Evolutionary conservation across 1,140 invertebrate species (phyloP).

Genomic region (Nasonia vitripennis): DNA sequence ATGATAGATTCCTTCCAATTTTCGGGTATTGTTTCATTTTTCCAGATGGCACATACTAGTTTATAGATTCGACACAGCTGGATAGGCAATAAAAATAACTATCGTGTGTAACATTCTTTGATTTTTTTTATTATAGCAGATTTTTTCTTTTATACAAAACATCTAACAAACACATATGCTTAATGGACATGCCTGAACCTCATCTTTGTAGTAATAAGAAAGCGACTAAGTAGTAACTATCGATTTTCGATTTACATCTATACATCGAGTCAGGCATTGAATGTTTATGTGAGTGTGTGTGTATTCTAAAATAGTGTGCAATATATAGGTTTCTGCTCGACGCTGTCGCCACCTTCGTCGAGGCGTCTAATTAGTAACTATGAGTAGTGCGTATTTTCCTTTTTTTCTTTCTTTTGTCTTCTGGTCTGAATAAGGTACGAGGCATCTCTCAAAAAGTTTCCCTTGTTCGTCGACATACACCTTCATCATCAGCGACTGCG

Average conservation of each 20-base stretch:
- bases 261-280: constrained; percentile 53
- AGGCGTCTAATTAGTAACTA: constrained; percentile 22
- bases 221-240: constrained; percentile 60
- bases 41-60: too few species aligned
- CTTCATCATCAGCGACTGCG: constrained; percentile 11
- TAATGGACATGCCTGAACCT: constrained; percentile 56
- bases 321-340: constrained; percentile 17
- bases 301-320: constrained; percentile 24
- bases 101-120: not conserved
- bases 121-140: constrained; percentile 46
- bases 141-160: constrained; percentile 66
- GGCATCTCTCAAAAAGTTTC: not conserved
- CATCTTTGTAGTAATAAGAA: constrained; percentile 50
- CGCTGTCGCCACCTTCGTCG: constrained; percentile 23
- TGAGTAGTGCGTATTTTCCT: not conserved
- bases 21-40: too few species aligned
- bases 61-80: too few species aligned
- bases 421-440: not conserved
- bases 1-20: too few species aligned
- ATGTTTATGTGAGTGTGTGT: not conserved
- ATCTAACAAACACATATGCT: constrained; percentile 65
- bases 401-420: not conserved
- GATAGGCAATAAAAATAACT: not conserved
- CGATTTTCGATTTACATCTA: constrained; percentile 58
- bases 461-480: not conserved